A percentile compares a stretch with the other conserved stretches of the same genome.
Conservation (phyloP, 1,140 invertebrate species). For the Cryptotermes secundus region DNA sequence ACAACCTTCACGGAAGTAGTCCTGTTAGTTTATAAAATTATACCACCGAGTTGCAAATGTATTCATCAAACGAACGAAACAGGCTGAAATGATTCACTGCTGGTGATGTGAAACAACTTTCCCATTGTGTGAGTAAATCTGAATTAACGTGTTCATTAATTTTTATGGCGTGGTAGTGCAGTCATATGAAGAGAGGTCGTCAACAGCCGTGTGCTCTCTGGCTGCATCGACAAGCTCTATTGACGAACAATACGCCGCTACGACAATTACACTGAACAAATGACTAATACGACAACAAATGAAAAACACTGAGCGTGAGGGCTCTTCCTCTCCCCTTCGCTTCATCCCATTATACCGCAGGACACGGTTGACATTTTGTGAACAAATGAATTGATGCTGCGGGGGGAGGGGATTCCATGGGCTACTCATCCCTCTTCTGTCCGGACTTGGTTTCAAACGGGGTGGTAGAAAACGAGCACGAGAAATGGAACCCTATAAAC, state of each 20-base stretch:
- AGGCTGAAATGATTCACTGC: not conserved
- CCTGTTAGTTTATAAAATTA: constrained; percentile 6
- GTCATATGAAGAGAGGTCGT: not conserved
- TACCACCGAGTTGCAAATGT: not conserved
- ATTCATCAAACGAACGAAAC: not conserved
- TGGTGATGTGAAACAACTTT: not conserved
- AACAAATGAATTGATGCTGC: constrained; percentile 13
- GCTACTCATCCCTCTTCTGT: not conserved
- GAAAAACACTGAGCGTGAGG: not conserved
- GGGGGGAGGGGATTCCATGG: not conserved
- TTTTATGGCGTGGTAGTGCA: not conserved
- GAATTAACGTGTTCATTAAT: constrained; percentile 18
- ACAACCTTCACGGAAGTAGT: too few species aligned
- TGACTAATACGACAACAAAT: not conserved
- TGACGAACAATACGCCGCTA: not conserved
- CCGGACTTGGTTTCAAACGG: not conserved
- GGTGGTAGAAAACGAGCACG: not conserved
- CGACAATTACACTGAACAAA: constrained; percentile 12
- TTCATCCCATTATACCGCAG: not conserved
- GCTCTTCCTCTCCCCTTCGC: not conserved
- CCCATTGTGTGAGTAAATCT: not conserved
- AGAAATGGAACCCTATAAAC: not conserved
- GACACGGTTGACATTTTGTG: not conserved
- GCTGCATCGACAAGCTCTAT: not conserved
- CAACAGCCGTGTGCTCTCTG: not conserved